These are phyloP conservation scores for Diacarnus erythraeanus DNA, from an alignment of 37 sponge, comb jelly and placozoan genomes.

Conservation along the genomic window DNA sequence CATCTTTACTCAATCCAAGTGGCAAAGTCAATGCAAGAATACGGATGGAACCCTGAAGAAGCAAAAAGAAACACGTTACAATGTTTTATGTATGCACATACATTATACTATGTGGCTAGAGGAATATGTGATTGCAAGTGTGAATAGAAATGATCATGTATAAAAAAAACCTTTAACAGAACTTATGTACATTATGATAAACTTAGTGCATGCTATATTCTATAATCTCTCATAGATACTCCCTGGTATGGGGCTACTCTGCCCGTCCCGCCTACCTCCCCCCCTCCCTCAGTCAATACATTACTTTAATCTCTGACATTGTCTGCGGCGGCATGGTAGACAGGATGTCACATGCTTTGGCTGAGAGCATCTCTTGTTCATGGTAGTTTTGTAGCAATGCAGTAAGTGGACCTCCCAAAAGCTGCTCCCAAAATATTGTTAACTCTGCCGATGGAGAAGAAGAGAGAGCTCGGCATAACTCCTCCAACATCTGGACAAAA, in stretches of 20 bases:
- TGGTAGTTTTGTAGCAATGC: constrained; percentile 20
- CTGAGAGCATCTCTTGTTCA: background rate
- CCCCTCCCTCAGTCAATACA: too few species aligned
- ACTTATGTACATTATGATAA: too few species aligned
- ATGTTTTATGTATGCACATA: too few species aligned
- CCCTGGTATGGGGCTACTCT: too few species aligned
- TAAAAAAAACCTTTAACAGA: too few species aligned
- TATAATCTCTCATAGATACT: too few species aligned
- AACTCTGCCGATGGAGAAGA: background rate
- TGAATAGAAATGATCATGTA: too few species aligned
- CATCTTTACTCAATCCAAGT: constrained; percentile 47
- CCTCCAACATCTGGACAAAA: constrained; percentile 36
- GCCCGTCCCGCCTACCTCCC: too few species aligned
- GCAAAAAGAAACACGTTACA: constrained; percentile 6
- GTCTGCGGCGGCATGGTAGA: constrained; percentile 35
- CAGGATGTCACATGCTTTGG: constrained; percentile 49
- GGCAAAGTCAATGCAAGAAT: constrained; percentile 35
- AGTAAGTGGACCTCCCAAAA: constrained; percentile 45
- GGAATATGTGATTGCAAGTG: too few species aligned
- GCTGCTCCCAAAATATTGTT: constrained; percentile 39
- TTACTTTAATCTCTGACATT: constrained; percentile 30
- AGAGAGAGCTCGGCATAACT: constrained; percentile 30
- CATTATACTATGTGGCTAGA: too few species aligned
- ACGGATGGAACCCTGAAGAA: constrained; percentile 17
- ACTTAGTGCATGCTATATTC: too few species aligned